Evolutionary conservation across 2,797 vertebrate species (phyloP), one percentile per base, ranked within the genome.

Genomic region (Nasua narica): DNA sequence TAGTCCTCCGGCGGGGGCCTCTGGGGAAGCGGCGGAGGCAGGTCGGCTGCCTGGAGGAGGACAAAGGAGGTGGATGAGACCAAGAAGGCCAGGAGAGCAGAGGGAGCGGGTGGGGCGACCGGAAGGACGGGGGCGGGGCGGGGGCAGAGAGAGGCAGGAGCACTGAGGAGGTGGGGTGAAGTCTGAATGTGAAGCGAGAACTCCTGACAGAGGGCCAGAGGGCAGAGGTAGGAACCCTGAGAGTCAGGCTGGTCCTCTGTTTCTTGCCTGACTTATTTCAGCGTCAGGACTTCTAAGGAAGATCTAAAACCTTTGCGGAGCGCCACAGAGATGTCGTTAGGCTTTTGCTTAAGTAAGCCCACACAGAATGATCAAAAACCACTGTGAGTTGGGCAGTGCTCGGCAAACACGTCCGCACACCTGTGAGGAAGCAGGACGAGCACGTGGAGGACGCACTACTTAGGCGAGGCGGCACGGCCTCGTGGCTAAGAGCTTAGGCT

Each of bases 1-100:
- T 99, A 99, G 98, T 99, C 99, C 98, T 99, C 99, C 0, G 99
- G 99, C 0, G 99, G 99, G 4, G 99, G 99, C 11, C 99, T 99
- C 95, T 98, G 99, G 74, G 99, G 99, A 93, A 99, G 97, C 0
- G 99, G 99, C 19, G 99, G 99, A 88, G 99, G 99, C 4, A 99
- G 99, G 94, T 99, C 99, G 0, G 98, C 98, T 69, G 98, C 99
- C 99, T 99, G 86, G 0, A 2, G 65, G 25, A 85, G 90, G 94
- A 76, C 69, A 84, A 23, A 83, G 69, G 81, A 89, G 69, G 58
- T 2, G 19, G 50, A 21, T 82, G 7, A 2, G 81, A 15, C 32
- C 94, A 11, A 21, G 58, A 27, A 46, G 58, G 37, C 43, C 60
- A 0, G 0, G 52, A 48, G n/a, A 82, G 69, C 12, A 12, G 65